A percentile compares a stretch with the other conserved stretches of the same genome.
Evolutionary conservation across 1,140 invertebrate genomes (phyloP).

Genomic region (Musca vetustissima): DNA sequence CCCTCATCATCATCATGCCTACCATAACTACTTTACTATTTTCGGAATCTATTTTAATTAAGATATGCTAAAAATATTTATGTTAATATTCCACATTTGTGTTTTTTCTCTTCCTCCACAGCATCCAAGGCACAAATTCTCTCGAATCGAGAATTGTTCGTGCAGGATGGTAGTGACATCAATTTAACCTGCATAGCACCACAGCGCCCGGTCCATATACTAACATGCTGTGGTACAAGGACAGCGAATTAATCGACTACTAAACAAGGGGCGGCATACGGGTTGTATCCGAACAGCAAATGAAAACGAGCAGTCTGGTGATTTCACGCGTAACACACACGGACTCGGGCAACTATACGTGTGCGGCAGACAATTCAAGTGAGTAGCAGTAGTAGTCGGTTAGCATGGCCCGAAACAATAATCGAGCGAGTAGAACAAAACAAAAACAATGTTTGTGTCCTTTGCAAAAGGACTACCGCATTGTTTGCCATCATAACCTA

Average conservation of each 20-base stretch:
- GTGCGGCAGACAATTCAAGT: constrained; percentile 70
- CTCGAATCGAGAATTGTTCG: constrained; percentile 80
- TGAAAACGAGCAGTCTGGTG: constrained; percentile 77
- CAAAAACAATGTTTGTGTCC: not conserved
- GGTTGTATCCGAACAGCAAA: constrained; percentile 83
- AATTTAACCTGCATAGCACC: constrained; percentile 85
- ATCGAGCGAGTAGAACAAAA: not conserved
- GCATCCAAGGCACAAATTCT: constrained; percentile 87
- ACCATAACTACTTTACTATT: too few relatives aligned
- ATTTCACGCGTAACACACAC: constrained; percentile 75
- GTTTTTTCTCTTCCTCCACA: constrained; percentile 51
- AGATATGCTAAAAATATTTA: too few relatives aligned
- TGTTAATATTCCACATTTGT: not conserved
- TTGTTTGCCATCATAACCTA: not conserved
- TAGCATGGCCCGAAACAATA: not conserved
- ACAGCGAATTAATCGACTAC: constrained; percentile 84
- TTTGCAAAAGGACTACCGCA: not conserved
- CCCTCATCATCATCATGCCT: too few relatives aligned
- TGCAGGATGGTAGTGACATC: constrained; percentile 86
- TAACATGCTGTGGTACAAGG: constrained; percentile 91
- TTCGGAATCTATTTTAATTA: too few relatives aligned
- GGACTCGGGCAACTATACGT: constrained; percentile 88
- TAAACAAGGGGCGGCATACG: constrained; percentile 81
- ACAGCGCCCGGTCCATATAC: constrained; percentile 85
- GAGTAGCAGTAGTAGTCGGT: constrained; percentile 31